phyloP scores from a whole-genome alignment of 1,140 invertebrate species.

The Magallana gigas region DNA sequence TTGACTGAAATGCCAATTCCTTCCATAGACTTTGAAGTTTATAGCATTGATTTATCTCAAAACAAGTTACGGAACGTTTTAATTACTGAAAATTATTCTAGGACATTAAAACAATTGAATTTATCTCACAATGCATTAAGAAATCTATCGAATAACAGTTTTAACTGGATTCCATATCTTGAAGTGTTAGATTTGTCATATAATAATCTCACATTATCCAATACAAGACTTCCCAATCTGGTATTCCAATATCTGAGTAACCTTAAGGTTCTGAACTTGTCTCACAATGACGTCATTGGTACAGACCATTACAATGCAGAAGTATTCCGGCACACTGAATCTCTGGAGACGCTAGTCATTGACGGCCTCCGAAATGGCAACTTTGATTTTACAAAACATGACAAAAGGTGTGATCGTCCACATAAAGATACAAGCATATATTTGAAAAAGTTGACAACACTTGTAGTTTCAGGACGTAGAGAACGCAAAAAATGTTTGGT shows the following conservation, averaged over 20 bases:
- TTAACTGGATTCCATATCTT: background rate
- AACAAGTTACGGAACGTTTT: background rate
- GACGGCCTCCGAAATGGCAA: background rate
- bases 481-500: background rate
- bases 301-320: background rate
- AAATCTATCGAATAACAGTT: background rate
- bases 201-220: background rate
- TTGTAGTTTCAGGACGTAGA: background rate
- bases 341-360: background rate
- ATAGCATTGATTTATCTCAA: background rate
- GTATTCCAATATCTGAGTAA: background rate
- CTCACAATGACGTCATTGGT: background rate
- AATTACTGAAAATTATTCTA: background rate
- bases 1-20: background rate
- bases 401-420: background rate
- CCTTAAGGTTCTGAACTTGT: background rate
- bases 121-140: slow-evolving; percentile 2
- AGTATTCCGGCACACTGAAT: background rate
- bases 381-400: background rate
- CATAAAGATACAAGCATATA: background rate
- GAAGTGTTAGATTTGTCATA: background rate
- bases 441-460: background rate
- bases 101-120: background rate
- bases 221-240: background rate
- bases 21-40: background rate